Evolutionary conservation across 2,113 vertebrate species (phyloP).

Genomic region (Platanista minor): DNA sequence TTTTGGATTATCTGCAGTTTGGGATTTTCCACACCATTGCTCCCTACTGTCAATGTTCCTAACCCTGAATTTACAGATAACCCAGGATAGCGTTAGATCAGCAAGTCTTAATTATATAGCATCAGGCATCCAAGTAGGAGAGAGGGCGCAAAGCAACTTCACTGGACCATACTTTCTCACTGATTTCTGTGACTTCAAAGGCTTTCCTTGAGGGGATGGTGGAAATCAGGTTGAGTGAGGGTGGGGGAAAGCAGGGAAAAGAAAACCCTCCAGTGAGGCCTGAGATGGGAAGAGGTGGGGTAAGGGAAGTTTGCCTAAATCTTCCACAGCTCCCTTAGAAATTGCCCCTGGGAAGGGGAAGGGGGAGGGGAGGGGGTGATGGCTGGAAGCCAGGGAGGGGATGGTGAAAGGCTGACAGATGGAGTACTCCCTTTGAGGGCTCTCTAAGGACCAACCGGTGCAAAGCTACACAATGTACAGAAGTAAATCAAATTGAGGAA

Average conservation of each 20-base stretch:
- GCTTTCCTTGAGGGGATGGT: background rate
- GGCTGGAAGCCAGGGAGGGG: slow-evolving; percentile 30
- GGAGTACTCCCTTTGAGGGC: slow-evolving; percentile 64
- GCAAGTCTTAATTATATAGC: slow-evolving; percentile 1
- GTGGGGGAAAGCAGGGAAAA: background rate
- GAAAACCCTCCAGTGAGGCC: background rate
- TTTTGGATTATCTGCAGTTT: slow-evolving; percentile 27
- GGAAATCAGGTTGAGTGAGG: background rate
- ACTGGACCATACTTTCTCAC: background rate
- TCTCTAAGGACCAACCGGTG: slow-evolving; percentile 66
- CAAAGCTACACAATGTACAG: slow-evolving; percentile 66
- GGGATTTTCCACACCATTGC: slow-evolving; percentile 9
- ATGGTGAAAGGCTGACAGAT: slow-evolving; percentile 65
- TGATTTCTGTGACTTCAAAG: background rate
- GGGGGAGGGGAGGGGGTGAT: background rate
- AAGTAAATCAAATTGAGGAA: slow-evolving; percentile 74
- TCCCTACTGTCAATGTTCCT: background rate
- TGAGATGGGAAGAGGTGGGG: background rate
- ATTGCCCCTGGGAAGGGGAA: background rate
- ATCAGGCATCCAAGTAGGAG: background rate
- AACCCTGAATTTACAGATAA: background rate
- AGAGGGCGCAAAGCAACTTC: background rate
- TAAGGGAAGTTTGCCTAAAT: background rate
- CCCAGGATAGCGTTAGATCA: background rate
- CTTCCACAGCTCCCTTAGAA: background rate